These are phyloP conservation scores for Melikaiella ostensackeni DNA, from an alignment of 2,888 invertebrate species.

Conservation along the genomic window DNA sequence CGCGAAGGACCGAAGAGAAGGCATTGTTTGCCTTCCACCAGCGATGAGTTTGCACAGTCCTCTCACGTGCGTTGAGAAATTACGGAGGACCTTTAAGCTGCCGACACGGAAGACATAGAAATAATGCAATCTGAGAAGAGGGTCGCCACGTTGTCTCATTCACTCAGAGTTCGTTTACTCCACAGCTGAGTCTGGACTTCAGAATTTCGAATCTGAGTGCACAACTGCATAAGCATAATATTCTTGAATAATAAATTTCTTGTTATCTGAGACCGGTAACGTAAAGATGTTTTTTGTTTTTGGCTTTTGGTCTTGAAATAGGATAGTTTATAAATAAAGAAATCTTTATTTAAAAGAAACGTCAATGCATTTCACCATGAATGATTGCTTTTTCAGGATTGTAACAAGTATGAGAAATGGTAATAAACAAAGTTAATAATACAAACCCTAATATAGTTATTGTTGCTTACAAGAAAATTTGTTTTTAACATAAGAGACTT, in stretches of 20 bases:
- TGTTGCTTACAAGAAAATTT: no score
- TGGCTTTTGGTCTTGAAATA: no score
- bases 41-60: constrained; percentile 65
- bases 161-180: background rate
- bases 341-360: no score
- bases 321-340: no score
- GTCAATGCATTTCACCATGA: no score
- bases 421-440: no score
- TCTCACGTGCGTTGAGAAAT: constrained; percentile 72
- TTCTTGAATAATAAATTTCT: background rate
- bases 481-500: no score
- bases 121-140: constrained; percentile 52
- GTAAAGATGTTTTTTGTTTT: no score
- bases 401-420: no score
- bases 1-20: constrained; percentile 37
- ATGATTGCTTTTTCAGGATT: no score
- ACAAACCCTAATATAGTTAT: no score
- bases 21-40: constrained; percentile 47
- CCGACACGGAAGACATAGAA: constrained; percentile 57
- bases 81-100: constrained; percentile 58
- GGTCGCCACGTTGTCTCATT: constrained; percentile 8
- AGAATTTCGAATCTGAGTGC: constrained; percentile 7
- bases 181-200: background rate
- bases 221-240: background rate
- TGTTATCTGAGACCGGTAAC: no score